Conservation (phyloP, 2,797 vertebrate species). For the Gorsachius magnificus region DNA sequence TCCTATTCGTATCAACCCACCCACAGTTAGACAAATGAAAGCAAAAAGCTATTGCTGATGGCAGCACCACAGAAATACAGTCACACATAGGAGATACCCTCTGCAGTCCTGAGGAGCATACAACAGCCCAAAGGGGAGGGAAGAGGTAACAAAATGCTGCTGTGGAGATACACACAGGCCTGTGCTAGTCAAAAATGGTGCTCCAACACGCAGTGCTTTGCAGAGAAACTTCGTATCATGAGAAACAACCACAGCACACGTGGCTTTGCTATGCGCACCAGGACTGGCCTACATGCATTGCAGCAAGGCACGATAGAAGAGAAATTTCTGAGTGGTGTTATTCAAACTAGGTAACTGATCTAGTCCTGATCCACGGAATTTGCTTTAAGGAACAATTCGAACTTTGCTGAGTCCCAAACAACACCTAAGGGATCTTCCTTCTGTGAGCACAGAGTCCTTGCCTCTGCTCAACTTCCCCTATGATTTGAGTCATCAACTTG, state of each 20-base stretch:
- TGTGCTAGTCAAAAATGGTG: background rate
- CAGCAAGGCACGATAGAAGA: background rate
- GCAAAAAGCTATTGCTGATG: background rate
- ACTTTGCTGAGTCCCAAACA: background rate
- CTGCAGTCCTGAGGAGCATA: background rate
- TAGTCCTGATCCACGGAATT: background rate
- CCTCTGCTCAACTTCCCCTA: background rate
- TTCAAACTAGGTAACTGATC: background rate
- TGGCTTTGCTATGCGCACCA: background rate
- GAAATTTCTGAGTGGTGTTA: background rate
- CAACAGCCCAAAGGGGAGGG: background rate
- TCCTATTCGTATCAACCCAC: background rate
- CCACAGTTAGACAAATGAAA: background rate
- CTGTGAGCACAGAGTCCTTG: background rate
- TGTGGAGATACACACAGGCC: background rate
- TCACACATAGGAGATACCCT: rapidly evolving
- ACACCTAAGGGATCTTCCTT: background rate
- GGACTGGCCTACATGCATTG: background rate
- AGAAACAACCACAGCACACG: background rate
- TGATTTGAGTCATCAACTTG: background rate
- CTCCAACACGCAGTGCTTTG: background rate
- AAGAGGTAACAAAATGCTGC: background rate
- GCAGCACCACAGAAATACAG: background rate
- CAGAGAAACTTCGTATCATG: background rate
- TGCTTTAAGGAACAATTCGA: background rate